Conservation (phyloP, 2,888 invertebrate genomes). For the Lottia scabra region DNA sequence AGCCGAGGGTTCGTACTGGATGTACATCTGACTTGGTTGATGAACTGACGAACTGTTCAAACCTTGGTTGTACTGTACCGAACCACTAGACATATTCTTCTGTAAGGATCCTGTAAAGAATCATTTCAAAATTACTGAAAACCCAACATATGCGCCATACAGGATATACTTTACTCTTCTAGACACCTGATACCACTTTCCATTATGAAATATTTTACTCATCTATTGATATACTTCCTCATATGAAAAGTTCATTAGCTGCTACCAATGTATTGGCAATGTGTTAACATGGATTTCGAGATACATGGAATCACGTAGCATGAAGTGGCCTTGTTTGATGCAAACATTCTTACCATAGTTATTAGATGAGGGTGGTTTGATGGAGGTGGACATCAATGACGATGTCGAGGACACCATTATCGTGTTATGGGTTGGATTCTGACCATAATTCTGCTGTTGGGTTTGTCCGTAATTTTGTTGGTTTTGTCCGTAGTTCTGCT, state of each 20-base stretch:
- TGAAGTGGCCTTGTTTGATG: no score
- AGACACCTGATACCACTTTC: no score
- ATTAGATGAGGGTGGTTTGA: slow-evolving; percentile 73
- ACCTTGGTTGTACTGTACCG: slow-evolving; percentile 50
- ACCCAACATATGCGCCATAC: no score
- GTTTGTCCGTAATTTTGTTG: neutral
- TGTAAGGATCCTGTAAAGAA: slow-evolving; percentile 28
- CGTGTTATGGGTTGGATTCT: slow-evolving; percentile 82
- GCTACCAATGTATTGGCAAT: no score
- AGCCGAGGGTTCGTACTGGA: slow-evolving; percentile 74
- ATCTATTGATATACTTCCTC: no score
- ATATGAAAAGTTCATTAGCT: no score
- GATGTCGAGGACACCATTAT: slow-evolving; percentile 86
- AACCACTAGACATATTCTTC: slow-evolving; percentile 47
- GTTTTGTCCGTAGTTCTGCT: slow-evolving; percentile 28
- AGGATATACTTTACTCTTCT: no score
- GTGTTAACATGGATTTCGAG: no score
- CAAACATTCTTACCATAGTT: slow-evolving; percentile 39
- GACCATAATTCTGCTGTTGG: slow-evolving; percentile 24
- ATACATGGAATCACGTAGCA: no score
- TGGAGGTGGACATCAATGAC: slow-evolving; percentile 89
- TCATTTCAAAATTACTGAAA: neutral
- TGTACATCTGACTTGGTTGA: slow-evolving; percentile 72
- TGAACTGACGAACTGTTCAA: slow-evolving; percentile 43
- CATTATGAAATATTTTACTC: no score